These are phyloP conservation scores for Centropristis striata DNA, from an alignment of 2,113 vertebrate genomes.

Conservation along the genomic window DNA sequence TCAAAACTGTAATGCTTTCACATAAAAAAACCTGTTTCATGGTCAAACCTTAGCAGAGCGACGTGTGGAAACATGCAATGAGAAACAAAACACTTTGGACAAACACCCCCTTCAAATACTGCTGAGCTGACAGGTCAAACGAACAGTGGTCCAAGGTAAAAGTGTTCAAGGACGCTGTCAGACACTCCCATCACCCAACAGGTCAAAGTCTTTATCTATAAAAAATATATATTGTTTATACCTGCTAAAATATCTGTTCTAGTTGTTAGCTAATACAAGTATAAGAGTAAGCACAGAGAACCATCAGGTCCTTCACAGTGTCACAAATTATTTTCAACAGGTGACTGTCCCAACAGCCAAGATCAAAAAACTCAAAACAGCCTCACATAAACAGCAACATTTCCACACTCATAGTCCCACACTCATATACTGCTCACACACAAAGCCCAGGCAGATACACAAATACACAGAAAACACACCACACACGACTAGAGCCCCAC, in stretches of 20 bases:
- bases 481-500: too few relatives aligned
- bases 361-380: slow-evolving; percentile 38
- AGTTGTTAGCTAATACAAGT: background rate
- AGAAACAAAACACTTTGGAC: slow-evolving; percentile 26
- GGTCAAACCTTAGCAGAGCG: slow-evolving; percentile 21
- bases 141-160: slow-evolving; percentile 27
- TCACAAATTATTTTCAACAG: slow-evolving; percentile 29
- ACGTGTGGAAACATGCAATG: slow-evolving; percentile 28
- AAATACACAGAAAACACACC: slow-evolving; percentile 16
- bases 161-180: slow-evolving; percentile 6
- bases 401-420: slow-evolving; percentile 16
- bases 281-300: slow-evolving; percentile 11
- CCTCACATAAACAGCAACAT: slow-evolving; percentile 24
- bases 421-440: slow-evolving; percentile 4
- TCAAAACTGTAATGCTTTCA: slow-evolving; percentile 25
- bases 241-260: background rate
- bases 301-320: background rate
- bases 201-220: slow-evolving; percentile 6
- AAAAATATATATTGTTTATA: background rate
- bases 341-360: slow-evolving; percentile 36
- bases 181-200: background rate
- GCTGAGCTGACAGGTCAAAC: slow-evolving; percentile 35
- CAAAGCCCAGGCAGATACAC: slow-evolving; percentile 12
- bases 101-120: slow-evolving; percentile 9
- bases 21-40: slow-evolving; percentile 4